Evolutionary conservation across 1,140 invertebrate species (phyloP), one percentile per base, ranked within the genome.

Genomic region (Choristoneura fumiferana): DNA sequence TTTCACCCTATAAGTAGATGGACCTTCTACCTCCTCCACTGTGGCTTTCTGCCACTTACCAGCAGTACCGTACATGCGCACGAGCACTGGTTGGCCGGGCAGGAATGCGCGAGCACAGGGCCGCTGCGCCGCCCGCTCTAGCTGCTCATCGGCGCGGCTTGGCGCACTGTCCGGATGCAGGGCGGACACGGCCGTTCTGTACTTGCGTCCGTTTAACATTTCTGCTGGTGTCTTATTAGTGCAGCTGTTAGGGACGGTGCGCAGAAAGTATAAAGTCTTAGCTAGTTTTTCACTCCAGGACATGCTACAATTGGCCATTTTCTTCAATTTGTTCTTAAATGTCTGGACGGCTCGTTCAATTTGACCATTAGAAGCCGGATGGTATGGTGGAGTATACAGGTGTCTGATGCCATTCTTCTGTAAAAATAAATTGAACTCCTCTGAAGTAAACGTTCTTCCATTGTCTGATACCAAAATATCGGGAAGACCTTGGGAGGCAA

Each of bases 171-270:
- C 54, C 10, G 37, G 54, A 13, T 56, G 54, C 10, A 56, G 17
- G 10, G 4, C 15, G 0, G 54, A 40, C 5, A 56, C 17, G 1
- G 54, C 37, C 33, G 54, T 56, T 40, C 54, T 22, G 18, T 40
- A 56, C 22, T 56, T 56, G 4, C 54, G 54, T 0, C 54, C 54
- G 15, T 56, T 56, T 6, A 56, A 12, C 54, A 56, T 40, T 40
- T 56, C 54, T n/a, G 54, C 54, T 22, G 54, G 54, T 6, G 54
- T 56, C 18, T 56, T 56, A 29, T 40, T 22, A 12, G 36, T 91
- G 17, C 81, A 97, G 93, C 81, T 98, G 37, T 89, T 98, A 29
- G 96, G 98, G 91, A 96, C 96, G 1, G 97, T 97, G 84, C 94
- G 97, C 14, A 97, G 94, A 69, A 98, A 98, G 83, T 97, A 56